phyloP scores from a whole-genome alignment of 2,113 vertebrate genomes.

The Chamaea fasciata region DNA sequence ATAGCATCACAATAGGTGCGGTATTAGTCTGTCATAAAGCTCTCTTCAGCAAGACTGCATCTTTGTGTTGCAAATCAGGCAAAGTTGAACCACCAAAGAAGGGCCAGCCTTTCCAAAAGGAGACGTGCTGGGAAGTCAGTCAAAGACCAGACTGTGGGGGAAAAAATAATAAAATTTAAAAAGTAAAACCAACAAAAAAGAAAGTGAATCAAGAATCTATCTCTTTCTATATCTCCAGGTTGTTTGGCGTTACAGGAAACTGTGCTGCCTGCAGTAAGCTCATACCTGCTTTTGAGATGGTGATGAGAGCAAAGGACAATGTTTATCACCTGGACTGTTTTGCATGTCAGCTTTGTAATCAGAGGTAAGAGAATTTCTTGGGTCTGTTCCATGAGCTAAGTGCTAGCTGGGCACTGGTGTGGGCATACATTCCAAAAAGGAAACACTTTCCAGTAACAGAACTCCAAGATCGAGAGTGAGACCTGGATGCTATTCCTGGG shows the following conservation, averaged over 20 bases:
- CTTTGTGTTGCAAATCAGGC: background rate
- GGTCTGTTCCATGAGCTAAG: background rate
- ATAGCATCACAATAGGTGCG: background rate
- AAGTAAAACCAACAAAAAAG: too few relatives aligned
- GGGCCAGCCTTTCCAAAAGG: background rate
- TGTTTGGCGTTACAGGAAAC: slow-evolving; percentile 97
- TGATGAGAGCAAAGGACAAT: slow-evolving; percentile 98
- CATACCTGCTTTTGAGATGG: slow-evolving; percentile 99
- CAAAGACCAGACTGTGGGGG: background rate
- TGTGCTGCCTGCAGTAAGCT: slow-evolving; percentile 98
- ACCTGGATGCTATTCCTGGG: background rate
- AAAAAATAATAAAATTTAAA: too few relatives aligned
- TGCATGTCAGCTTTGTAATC: slow-evolving; percentile 98
- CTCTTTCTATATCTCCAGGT: slow-evolving; percentile 72
- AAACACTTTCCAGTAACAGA: background rate
- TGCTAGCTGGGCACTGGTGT: background rate
- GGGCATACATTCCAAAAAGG: background rate
- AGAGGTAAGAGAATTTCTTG: slow-evolving; percentile 81
- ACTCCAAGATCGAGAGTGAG: background rate
- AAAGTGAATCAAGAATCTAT: background rate
- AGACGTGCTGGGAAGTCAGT: background rate
- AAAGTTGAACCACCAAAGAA: background rate
- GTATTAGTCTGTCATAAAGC: background rate
- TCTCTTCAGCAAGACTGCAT: background rate
- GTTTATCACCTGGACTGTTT: slow-evolving; percentile 99